These are phyloP conservation scores for Entelurus aequoreus DNA, from an alignment of 2,113 vertebrate species.

Conservation along the genomic window DNA sequence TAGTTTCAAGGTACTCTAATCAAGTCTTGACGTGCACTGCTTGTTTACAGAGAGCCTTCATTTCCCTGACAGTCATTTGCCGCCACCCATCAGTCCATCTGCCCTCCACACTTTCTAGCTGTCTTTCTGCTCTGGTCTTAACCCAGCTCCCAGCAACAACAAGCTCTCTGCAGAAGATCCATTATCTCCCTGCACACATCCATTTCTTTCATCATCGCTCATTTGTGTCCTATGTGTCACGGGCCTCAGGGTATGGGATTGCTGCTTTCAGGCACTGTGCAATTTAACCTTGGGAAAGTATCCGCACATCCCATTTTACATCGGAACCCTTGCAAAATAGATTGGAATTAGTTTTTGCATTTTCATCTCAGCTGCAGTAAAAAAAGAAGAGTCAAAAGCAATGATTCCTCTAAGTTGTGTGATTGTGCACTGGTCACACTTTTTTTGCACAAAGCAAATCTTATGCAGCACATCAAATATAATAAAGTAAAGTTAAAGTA, in stretches of 20 bases:
- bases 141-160: slow-evolving; percentile 11
- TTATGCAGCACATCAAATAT: too few relatives aligned
- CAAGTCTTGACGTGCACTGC: slow-evolving; percentile 57
- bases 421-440: too few relatives aligned
- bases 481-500: too few relatives aligned
- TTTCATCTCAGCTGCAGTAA: slow-evolving; percentile 26
- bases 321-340: slow-evolving; percentile 36
- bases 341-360: slow-evolving; percentile 43
- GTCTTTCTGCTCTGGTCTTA: slow-evolving; percentile 21
- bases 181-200: slow-evolving; percentile 17
- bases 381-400: slow-evolving; percentile 1
- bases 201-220: slow-evolving; percentile 50
- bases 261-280: slow-evolving; percentile 40
- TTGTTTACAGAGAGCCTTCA: slow-evolving; percentile 60
- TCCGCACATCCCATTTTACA: slow-evolving; percentile 36
- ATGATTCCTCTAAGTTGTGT: not conserved
- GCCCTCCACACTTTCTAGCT: slow-evolving; percentile 15
- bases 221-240: slow-evolving; percentile 38
- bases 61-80: slow-evolving; percentile 51
- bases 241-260: slow-evolving; percentile 20
- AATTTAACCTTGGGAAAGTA: slow-evolving; percentile 36
- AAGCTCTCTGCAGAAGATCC: slow-evolving; percentile 19
- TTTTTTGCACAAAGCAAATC: too few relatives aligned
- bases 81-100: slow-evolving; percentile 33
- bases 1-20: slow-evolving; percentile 54